phyloP scores from a whole-genome alignment of 1,140 invertebrate genomes.

The Trachymyrmex cornetzi region DNA sequence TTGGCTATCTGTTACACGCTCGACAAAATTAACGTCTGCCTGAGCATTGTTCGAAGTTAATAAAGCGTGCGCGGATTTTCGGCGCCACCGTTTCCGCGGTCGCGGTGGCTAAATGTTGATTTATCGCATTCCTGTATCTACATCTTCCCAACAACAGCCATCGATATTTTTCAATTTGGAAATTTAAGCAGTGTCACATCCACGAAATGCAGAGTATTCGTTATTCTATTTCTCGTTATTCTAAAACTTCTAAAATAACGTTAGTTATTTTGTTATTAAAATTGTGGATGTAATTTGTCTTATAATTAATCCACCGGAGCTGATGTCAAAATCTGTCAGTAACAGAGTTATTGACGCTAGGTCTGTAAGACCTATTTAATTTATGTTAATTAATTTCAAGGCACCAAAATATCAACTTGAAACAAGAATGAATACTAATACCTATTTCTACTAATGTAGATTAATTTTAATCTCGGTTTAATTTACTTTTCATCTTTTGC shows the following conservation, averaged over 20 bases:
- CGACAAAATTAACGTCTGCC: conserved; percentile 42
- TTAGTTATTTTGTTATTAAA: not conserved
- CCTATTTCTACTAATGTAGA: too few species aligned
- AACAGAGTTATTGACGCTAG: too few species aligned
- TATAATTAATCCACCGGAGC: too few species aligned
- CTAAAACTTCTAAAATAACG: not conserved
- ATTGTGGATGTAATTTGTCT: not conserved
- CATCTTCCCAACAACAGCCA: not conserved
- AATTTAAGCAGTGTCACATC: not conserved
- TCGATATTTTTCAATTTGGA: conserved; percentile 3
- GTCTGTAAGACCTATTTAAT: too few species aligned
- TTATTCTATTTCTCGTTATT: not conserved
- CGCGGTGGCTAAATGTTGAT: conserved; percentile 18
- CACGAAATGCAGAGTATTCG: not conserved
- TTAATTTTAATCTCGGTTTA: too few species aligned
- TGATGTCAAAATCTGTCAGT: too few species aligned
- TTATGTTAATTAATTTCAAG: too few species aligned
- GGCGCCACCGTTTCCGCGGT: not conserved
- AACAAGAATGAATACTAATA: too few species aligned
- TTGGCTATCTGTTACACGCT: conserved; percentile 62
- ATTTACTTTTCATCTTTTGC: too few species aligned
- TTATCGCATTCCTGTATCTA: conserved; percentile 32
- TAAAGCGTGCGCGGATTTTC: conserved; percentile 45
- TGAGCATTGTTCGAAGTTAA: conserved; percentile 45
- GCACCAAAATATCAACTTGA: too few species aligned